A percentile compares a stretch with the other conserved stretches of the same genome.
These are phyloP conservation scores for Girardinus metallicus DNA, from an alignment of 2,797 vertebrate genomes.

Conservation along the genomic window DNA sequence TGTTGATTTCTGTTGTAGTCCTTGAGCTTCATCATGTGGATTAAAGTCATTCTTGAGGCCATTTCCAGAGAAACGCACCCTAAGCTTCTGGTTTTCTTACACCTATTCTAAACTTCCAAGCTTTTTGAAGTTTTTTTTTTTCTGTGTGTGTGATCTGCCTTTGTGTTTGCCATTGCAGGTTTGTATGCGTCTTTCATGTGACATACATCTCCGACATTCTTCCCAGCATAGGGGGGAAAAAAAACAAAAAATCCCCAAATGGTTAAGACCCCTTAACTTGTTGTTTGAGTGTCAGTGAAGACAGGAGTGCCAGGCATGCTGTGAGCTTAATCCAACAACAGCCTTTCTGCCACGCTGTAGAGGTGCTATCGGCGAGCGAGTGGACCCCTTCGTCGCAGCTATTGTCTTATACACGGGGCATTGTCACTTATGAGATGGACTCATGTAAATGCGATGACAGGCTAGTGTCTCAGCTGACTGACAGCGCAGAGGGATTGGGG, in stretches of 20 bases:
- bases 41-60: constrained; percentile 58
- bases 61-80: constrained; percentile 42
- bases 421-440: constrained; percentile 75
- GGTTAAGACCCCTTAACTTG: constrained; percentile 74
- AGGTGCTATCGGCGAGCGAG: constrained; percentile 53
- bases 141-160: constrained; percentile 12
- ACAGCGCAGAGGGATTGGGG: constrained; percentile 78
- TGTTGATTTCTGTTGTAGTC: constrained; percentile 48
- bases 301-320: constrained; percentile 46
- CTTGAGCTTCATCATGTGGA: constrained; percentile 50
- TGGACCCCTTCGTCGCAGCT: constrained; percentile 66
- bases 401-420: constrained; percentile 72
- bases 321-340: constrained; percentile 76
- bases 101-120: constrained; percentile 37
- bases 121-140: constrained; percentile 53
- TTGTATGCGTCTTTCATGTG: constrained; percentile 48
- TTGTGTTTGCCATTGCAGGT: constrained; percentile 44
- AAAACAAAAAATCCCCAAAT: constrained; percentile 22
- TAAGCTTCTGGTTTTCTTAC: constrained; percentile 36
- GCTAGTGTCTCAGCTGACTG: constrained; percentile 75
- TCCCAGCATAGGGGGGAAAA: constrained; percentile 17
- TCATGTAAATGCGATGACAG: constrained; percentile 80
- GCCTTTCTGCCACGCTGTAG: constrained; percentile 51
- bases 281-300: constrained; percentile 66
- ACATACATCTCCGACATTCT: constrained; percentile 67